A percentile compares a stretch with the other conserved stretches of the same genome.
These are phyloP conservation scores for Cabera pusaria DNA, from an alignment of 2,888 invertebrate species.

Conservation along the genomic window DNA sequence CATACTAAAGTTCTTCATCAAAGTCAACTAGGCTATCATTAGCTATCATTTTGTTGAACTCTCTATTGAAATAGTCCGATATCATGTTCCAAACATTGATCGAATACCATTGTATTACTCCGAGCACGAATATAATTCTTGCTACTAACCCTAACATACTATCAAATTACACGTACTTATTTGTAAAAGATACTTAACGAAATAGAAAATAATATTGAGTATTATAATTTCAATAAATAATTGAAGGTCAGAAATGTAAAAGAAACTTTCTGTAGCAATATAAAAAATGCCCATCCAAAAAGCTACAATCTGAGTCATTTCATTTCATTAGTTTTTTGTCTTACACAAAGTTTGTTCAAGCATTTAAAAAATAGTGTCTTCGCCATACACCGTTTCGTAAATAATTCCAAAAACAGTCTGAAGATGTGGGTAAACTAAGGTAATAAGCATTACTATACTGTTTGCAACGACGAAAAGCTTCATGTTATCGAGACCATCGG, in stretches of 20 bases:
- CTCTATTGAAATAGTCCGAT: constrained; percentile 88
- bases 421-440: constrained; percentile 89
- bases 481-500: constrained; percentile 89
- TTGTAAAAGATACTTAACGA: too few relatives aligned
- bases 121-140: constrained; percentile 85
- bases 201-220: too few relatives aligned
- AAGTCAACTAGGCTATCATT: constrained; percentile 43
- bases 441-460: constrained; percentile 87
- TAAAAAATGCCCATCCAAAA: too few relatives aligned
- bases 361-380: constrained; percentile 42
- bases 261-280: too few relatives aligned
- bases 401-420: constrained; percentile 82
- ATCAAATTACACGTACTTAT: not conserved
- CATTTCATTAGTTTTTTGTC: too few relatives aligned
- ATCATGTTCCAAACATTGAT: constrained; percentile 88
- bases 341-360: too few relatives aligned
- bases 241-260: too few relatives aligned
- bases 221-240: too few relatives aligned
- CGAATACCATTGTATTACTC: constrained; percentile 89
- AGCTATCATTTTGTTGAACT: constrained; percentile 85
- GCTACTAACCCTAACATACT: constrained; percentile 85
- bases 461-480: constrained; percentile 92
- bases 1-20: too few relatives aligned
- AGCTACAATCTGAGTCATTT: too few relatives aligned
- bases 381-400: constrained; percentile 74